Evolutionary conservation across 2,888 invertebrate species (phyloP), one percentile per base, ranked within the genome.

Genomic region (Tridacna crocea): DNA sequence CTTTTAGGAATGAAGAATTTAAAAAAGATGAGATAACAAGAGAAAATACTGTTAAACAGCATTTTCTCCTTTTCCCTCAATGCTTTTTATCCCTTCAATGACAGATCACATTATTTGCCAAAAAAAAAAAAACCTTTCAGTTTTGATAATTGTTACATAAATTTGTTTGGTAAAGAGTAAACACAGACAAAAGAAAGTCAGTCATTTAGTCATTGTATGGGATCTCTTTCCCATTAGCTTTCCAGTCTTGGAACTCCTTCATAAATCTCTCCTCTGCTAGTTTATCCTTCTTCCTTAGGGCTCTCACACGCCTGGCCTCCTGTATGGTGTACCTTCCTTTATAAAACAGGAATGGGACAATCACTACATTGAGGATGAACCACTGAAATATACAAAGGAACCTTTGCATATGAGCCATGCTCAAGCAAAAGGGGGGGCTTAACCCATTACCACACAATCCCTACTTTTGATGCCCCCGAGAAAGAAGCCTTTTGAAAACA

Each of bases 191-290:
- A 3, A 55, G 11, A 55, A 55, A 55, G 11, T 55, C 17, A 55
- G 19, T 55, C 55, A 55, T 55, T 19, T 66, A 66, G 46, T 66
- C 66, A 66, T 36, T n/a, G n/a, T 66, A 66, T n/a, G 66, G 66
- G 46, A 66, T 36, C 46, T 66, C 66, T 66, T 66, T 66, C n/a
- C 27, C 75, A 61, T 48, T 61, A 24, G 65, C 75, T 51, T 75
- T 65, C 48, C 63, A 65, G 22, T 17, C 55, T 51, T 11, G n/a
- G 8, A 76, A 76, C 51, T 76, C 51, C 27, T 51, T 58, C 51
- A 58, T 65, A 13, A 55, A 36, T 27, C 72, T 24, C 12, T 47
- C 75, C 75, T 26, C 26, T 51, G 26, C 47, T 12, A 19, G 55
- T 4, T 66, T 46, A 36, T 65, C 65, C 36, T 66, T 19, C 36